A percentile compares a stretch with the other conserved stretches of the same genome.
Evolutionary conservation across 2,888 invertebrate species (phyloP).

Genomic region (Drepanosiphum platanoidis): DNA sequence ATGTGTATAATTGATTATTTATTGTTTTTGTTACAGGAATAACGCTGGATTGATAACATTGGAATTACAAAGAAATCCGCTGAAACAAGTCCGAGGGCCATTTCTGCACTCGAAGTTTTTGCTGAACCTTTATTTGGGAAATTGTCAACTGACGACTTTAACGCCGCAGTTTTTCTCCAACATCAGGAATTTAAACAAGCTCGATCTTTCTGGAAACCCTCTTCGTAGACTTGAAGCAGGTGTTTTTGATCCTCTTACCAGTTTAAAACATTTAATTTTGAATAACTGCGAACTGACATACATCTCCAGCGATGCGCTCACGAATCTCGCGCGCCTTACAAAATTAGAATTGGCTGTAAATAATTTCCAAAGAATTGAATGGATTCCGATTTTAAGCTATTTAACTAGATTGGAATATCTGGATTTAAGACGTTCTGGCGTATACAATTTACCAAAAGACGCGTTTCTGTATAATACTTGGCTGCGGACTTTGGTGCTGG

Average conservation of each 20-base stretch:
- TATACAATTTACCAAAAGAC: too few relatives aligned
- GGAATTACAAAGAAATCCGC: conserved; percentile 75
- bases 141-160: too few relatives aligned
- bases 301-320: too few relatives aligned
- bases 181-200: too few relatives aligned
- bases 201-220: too few relatives aligned
- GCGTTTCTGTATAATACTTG: conserved; percentile 75
- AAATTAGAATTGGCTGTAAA: conserved; percentile 75
- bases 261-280: too few relatives aligned
- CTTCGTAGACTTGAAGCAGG: conserved; percentile 70
- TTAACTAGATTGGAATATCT: conserved; percentile 74
- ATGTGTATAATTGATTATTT: neutral
- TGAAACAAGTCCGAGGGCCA: conserved; percentile 68
- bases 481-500: conserved; percentile 73
- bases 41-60: too few relatives aligned
- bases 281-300: too few relatives aligned
- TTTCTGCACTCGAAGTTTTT: conserved; percentile 77
- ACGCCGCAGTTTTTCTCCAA: too few relatives aligned
- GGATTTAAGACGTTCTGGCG: conserved; percentile 73
- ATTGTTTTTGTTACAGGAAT: conserved; percentile 70
- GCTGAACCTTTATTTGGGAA: conserved; percentile 76
- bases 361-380: conserved; percentile 70
- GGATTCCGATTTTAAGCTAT: conserved; percentile 73
- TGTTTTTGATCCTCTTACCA: conserved; percentile 73
- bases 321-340: too few relatives aligned